phyloP scores from a whole-genome alignment of 2,888 invertebrate species.

The Polyploca ridens region DNA sequence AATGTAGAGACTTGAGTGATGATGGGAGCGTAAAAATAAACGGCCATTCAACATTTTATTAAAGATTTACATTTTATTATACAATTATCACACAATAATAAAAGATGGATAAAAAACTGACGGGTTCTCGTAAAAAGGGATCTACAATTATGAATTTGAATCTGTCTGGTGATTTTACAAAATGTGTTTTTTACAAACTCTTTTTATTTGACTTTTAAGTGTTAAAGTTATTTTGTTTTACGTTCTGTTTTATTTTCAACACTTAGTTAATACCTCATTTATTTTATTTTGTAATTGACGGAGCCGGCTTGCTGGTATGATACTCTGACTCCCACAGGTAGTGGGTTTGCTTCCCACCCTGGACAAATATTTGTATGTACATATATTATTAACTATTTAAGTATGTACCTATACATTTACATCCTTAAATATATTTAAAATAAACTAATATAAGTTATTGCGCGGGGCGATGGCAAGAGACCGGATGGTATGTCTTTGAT shows the following conservation, averaged over 20 bases:
- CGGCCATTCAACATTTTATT: neutral
- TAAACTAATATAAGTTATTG: too few species aligned
- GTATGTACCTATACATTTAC: too few species aligned
- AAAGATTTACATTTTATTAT: neutral
- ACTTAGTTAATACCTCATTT: neutral
- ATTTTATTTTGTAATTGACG: too few species aligned
- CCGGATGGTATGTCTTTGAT: too few species aligned
- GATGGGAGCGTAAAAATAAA: slow-evolving; percentile 2
- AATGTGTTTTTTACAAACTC: neutral
- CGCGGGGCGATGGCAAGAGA: too few species aligned
- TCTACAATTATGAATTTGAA: slow-evolving; percentile 4
- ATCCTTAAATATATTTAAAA: too few species aligned
- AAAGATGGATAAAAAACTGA: neutral
- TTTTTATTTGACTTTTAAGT: neutral
- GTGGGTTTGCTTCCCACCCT: too few species aligned
- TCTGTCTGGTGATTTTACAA: neutral
- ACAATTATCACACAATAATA: neutral
- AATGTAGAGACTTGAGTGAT: neutral
- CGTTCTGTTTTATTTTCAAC: neutral
- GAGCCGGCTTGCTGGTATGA: too few species aligned
- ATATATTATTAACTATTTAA: too few species aligned
- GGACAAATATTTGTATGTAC: too few species aligned
- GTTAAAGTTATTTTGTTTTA: neutral
- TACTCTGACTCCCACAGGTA: too few species aligned
- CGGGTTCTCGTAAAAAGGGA: neutral